A percentile compares a stretch with the other conserved stretches of the same genome.
Evolutionary conservation across 1,140 invertebrate genomes (phyloP).

Genomic region (Holotrichia oblita): DNA sequence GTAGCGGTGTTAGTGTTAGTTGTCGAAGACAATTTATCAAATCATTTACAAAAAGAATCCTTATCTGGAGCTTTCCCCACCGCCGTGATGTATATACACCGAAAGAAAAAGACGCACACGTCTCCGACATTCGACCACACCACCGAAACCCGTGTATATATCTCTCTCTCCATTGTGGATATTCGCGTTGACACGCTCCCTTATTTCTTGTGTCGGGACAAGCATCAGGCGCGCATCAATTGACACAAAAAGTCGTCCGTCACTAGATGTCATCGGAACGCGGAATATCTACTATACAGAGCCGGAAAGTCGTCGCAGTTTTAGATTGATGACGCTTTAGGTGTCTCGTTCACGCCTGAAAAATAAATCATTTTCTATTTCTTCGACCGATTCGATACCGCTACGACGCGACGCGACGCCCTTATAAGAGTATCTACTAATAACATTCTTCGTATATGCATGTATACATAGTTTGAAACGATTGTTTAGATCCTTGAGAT

Average conservation of each 20-base stretch:
- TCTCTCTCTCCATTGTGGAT: slow-evolving; percentile 1
- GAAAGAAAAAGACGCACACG: slow-evolving; percentile 1
- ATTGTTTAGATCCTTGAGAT: neutral
- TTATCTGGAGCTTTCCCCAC: neutral
- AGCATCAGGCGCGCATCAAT: slow-evolving; percentile 13
- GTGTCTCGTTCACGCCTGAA: slow-evolving; percentile 9
- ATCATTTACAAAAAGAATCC: slow-evolving; percentile 17
- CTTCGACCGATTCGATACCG: neutral
- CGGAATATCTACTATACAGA: neutral
- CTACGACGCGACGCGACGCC: too few relatives aligned
- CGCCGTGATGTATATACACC: neutral
- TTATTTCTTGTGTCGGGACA: slow-evolving; percentile 16
- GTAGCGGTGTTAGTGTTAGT: neutral
- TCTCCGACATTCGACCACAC: slow-evolving; percentile 19
- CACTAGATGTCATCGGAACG: neutral
- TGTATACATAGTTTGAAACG: neutral
- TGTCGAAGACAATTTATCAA: slow-evolving; percentile 13
- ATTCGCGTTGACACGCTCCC: neutral
- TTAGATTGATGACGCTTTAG: slow-evolving; percentile 16
- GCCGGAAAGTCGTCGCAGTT: slow-evolving; percentile 14
- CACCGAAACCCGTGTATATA: slow-evolving; percentile 13
- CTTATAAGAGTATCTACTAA: too few relatives aligned
- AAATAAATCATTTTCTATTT: slow-evolving; percentile 14
- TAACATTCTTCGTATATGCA: neutral
- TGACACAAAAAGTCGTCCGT: slow-evolving; percentile 19